These are phyloP conservation scores for Pachymerium ferrugineum DNA, from an alignment of 2,888 invertebrate species.

Conservation along the genomic window DNA sequence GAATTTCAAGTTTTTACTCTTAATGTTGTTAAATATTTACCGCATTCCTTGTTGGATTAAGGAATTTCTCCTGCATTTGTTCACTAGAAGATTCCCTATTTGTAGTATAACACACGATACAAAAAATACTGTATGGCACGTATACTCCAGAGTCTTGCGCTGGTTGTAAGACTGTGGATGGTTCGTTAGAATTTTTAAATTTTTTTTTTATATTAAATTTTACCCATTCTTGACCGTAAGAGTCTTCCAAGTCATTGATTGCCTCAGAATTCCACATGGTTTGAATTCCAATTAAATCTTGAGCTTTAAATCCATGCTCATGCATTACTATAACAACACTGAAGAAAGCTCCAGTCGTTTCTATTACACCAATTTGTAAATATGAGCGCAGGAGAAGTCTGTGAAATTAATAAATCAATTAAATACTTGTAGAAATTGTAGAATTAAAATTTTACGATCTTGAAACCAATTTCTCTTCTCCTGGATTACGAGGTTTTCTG, in stretches of 20 bases:
- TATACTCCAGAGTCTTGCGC: constrained; percentile 42
- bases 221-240: constrained; percentile 50
- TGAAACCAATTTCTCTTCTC: neutral
- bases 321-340: constrained; percentile 41
- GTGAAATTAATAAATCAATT: too few species aligned
- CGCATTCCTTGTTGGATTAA: constrained; percentile 48
- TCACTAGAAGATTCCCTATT: constrained; percentile 48
- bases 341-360: constrained; percentile 50
- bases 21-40: constrained; percentile 38
- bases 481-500: constrained; percentile 70
- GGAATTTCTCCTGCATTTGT: constrained; percentile 49
- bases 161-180: constrained; percentile 31
- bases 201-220: neutral
- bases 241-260: constrained; percentile 49
- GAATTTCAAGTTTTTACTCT: neutral
- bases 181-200: neutral
- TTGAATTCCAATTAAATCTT: constrained; percentile 46
- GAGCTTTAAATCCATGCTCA: constrained; percentile 49
- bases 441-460: too few species aligned
- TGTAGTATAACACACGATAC: constrained; percentile 48
- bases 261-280: constrained; percentile 48
- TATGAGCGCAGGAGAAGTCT: constrained; percentile 49
- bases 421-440: too few species aligned
- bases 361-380: constrained; percentile 51
- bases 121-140: constrained; percentile 48